Evolutionary conservation across 1,140 invertebrate genomes (phyloP).

Genomic region (Ladona fulva): DNA sequence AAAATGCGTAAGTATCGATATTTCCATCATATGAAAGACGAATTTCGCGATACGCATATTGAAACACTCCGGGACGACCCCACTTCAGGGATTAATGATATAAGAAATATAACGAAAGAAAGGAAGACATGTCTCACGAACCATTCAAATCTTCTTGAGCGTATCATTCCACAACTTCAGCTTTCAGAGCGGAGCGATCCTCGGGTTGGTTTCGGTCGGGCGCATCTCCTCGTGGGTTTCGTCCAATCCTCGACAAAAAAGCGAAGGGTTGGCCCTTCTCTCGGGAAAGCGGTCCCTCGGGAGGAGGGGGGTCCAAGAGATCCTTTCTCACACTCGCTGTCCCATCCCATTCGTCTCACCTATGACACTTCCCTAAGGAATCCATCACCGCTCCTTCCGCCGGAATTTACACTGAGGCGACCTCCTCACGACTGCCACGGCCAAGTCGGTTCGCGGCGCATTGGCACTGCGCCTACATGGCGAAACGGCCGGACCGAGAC

Average conservation of each 20-base stretch:
- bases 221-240: not conserved
- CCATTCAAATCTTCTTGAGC: not conserved
- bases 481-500: no score
- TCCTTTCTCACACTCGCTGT: not conserved
- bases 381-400: no score
- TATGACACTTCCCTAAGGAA: no score
- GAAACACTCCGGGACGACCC: no score
- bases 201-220: not conserved
- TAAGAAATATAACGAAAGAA: not conserved
- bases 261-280: not conserved
- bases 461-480: no score
- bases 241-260: not conserved
- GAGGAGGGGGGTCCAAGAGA: not conserved
- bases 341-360: not conserved
- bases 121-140: not conserved
- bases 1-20: no score
- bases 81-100: no score
- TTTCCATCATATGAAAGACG: no score
- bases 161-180: conserved; percentile 5
- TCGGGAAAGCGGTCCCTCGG: not conserved
- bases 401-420: not conserved
- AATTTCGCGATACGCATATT: no score
- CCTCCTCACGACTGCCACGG: not conserved
- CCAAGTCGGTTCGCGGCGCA: no score
- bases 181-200: not conserved